Percentiles rank a stretch among this genome's conserved stretches.
Evolutionary conservation across 2,888 invertebrate genomes (phyloP).

Genomic region (Diabrotica balteata): DNA sequence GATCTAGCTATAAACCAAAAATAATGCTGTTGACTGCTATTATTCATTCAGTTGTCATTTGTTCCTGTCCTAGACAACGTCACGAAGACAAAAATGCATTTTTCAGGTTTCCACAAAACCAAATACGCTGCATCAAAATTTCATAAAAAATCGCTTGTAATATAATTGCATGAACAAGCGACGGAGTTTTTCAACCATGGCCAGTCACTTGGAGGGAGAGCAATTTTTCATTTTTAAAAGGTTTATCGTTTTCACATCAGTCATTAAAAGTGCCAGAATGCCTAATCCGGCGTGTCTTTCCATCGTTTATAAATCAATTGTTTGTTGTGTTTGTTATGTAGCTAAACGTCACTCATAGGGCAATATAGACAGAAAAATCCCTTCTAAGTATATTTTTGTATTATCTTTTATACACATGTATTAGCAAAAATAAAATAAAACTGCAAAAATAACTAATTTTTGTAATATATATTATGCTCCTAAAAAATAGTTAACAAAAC

Average conservation of each 20-base stretch:
- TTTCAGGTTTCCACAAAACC: slow-evolving; percentile 16
- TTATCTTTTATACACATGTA: too few relatives aligned
- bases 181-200: slow-evolving; percentile 6
- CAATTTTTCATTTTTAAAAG: slow-evolving; percentile 23
- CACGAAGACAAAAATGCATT: slow-evolving; percentile 7
- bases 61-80: too few relatives aligned
- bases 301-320: slow-evolving; percentile 6
- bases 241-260: slow-evolving; percentile 21
- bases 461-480: too few relatives aligned
- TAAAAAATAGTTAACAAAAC: too few relatives aligned
- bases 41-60: slow-evolving; percentile 8
- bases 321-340: slow-evolving; percentile 3
- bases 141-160: slow-evolving; percentile 20
- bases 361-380: too few relatives aligned
- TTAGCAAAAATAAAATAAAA: too few relatives aligned
- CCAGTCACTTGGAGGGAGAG: slow-evolving; percentile 6
- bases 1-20: too few relatives aligned
- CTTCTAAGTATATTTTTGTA: too few relatives aligned
- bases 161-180: slow-evolving; percentile 17
- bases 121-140: slow-evolving; percentile 21
- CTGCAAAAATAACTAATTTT: too few relatives aligned
- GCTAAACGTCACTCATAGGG: neutral
- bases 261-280: slow-evolving; percentile 22
- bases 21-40: neutral
- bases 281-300: slow-evolving; percentile 13